These are phyloP conservation scores for Cercopithecus mitis DNA, from an alignment of 2,797 vertebrate genomes.

Conservation along the genomic window DNA sequence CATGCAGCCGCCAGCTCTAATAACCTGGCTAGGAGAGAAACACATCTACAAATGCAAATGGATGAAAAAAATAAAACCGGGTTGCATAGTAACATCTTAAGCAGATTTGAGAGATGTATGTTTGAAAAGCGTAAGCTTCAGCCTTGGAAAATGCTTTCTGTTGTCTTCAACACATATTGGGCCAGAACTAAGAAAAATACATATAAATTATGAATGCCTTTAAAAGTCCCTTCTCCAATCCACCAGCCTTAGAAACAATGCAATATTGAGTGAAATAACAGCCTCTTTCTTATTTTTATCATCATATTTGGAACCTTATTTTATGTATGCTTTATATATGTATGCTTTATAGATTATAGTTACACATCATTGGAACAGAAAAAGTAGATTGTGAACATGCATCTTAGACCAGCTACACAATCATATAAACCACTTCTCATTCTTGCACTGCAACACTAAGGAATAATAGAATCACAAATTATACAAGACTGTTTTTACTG, in stretches of 20 bases:
- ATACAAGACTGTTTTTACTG: background rate
- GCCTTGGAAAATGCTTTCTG: constrained; percentile 20
- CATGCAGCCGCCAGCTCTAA: constrained; percentile 41
- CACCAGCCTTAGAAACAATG: background rate
- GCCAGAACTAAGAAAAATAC: constrained; percentile 42
- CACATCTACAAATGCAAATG: constrained; percentile 63
- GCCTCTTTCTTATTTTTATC: background rate
- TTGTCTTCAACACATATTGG: constrained; percentile 13
- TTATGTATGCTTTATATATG: background rate
- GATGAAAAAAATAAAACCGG: constrained; percentile 19
- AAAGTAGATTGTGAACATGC: background rate
- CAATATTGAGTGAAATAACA: background rate
- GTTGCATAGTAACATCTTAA: constrained; percentile 47
- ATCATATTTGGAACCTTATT: background rate
- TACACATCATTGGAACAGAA: background rate
- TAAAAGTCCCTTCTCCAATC: background rate
- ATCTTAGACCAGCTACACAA: background rate
- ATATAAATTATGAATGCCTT: background rate
- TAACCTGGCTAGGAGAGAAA: background rate
- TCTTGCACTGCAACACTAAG: background rate
- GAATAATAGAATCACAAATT: constrained; percentile 4
- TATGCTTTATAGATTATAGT: background rate
- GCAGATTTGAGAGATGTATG: constrained; percentile 38
- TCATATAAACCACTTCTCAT: background rate
- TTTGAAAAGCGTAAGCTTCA: constrained; percentile 21